Base-by-base conservation (phyloP, 2,797 vertebrate species). In the Emys orbicularis region DNA sequence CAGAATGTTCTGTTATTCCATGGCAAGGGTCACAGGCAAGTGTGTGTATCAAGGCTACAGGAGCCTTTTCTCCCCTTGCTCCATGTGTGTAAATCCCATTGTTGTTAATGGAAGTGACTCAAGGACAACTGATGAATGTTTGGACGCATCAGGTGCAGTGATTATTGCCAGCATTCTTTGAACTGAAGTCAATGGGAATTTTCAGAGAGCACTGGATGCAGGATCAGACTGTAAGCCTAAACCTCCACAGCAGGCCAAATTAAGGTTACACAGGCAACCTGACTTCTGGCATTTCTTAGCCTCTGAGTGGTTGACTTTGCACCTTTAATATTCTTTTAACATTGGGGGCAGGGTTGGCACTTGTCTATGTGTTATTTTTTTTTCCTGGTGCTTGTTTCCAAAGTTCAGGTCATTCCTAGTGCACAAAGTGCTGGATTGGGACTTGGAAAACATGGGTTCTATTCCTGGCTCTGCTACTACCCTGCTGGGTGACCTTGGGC, bases 1-100 rank as follows among this genome's bases (percentile, higher is more conserved):
- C 34, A 1, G 4, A 54, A 16, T 0, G 0, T 41, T 68, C 47
- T 37, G 88, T 79, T 90, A 87, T 90, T 56, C 74, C 81, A 34
- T 86, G 87, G 53, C 7, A 13, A 12, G 77, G 80, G 72, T 50
- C 84, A n/a, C 84, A 65, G 80, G 86, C 49, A 68, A 83, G 59
- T 79, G 88, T 0, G 29, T 52, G 94, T 79, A 2, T 0, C 31
- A 23, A 4, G 77, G 27, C 29, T 85, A 1, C 0, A 6, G 0
- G 3, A 50, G 86, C 1, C 79, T 8, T 61, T 79, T 47, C 1
- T 53, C 88, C n/a, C 31, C 83, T 37, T 7, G 8, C 81, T 84
- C 37, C 50, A 84, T 54, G 47, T 23, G 57, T 54, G 10, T 6
- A 81, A 25, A 5, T n/a, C 50, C 83, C 16, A 21, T 81, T n/a